Base-by-base conservation (phyloP, 1,140 invertebrate species). In the Tigriopus japonicus region DNA sequence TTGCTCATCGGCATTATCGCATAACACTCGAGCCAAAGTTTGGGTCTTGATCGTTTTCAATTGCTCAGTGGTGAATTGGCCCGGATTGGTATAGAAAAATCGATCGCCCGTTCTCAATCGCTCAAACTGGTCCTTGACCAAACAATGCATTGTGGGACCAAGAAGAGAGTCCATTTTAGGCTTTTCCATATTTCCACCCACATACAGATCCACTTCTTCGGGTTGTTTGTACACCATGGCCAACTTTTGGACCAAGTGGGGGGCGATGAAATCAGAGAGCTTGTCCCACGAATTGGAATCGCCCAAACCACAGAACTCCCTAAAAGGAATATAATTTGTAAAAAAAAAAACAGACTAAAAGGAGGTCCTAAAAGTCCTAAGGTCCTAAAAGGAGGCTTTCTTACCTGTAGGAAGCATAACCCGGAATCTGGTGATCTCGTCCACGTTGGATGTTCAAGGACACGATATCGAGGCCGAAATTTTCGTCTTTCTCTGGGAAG, bases 11-110 rank as follows among this genome's bases (percentile, higher is more conserved):
- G 74, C 71, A 62, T 77, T 77, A 67, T 78, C 76, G 65, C 79
- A 81, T 12, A 81, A 59, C 12, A 81, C 67, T 24, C 76, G 65
- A 9, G 77, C 71, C 43, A 80, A 66, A 58, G 72, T 74, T 1
- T 72, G 66, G 64, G 77, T 77, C 24, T 73, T 69, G 42, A 81
- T 74, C 67, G 78, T 72, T 7, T 71, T 62, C 54, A 79, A 69
- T 72, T 80, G 78, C 24, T 67, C 81, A 56, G 77, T 67, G n/a
- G 9, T 35, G 40, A 52, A 62, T 7, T n/a, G n/a, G 68, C 90
- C 84, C 6, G 84, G 84, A 58, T 93, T 77, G 70, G 96, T 93
- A 67, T 91, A 97, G 87, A 91, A 98, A 71, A 94, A 97, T 67
- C 92, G 78, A 71, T 98, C 94, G 52, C 93, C 94, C 63, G 84